Evolutionary conservation across 1,140 invertebrate genomes (phyloP).

Genomic region (Listronotus bonariensis): DNA sequence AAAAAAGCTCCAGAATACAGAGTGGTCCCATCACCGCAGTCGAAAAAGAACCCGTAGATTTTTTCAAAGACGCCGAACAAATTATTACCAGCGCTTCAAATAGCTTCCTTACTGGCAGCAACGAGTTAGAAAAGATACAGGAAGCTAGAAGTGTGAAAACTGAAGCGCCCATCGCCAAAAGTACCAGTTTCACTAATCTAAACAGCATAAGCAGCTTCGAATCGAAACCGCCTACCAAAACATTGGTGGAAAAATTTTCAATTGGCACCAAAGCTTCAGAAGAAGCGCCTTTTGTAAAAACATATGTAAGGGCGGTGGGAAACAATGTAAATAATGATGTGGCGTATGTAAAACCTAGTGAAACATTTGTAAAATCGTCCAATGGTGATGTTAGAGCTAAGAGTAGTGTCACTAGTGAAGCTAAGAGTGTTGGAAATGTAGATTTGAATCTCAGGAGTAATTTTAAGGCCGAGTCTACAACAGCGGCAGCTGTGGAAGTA

Average conservation of each 20-base stretch:
- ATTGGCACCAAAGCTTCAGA: constrained; percentile 7
- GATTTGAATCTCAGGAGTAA: background rate
- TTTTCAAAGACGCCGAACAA: constrained; percentile 40
- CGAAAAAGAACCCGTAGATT: constrained; percentile 28
- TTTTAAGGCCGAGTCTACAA: constrained; percentile 44
- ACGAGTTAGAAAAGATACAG: background rate
- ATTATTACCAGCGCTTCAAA: constrained; percentile 45
- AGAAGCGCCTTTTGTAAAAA: constrained; percentile 13
- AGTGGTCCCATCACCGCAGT: constrained; percentile 41
- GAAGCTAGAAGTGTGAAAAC: constrained; percentile 1
- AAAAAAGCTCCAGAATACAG: constrained; percentile 47
- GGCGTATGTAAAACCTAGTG: constrained; percentile 1
- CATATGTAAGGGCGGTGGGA: constrained; percentile 15
- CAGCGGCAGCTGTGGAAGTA: constrained; percentile 61
- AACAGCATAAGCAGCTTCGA: constrained; percentile 19
- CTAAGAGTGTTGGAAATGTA: background rate
- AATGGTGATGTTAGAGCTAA: background rate
- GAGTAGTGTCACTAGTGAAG: background rate
- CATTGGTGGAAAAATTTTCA: constrained; percentile 13
- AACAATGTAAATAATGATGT: constrained; percentile 1
- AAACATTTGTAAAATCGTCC: background rate
- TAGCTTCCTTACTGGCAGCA: constrained; percentile 33
- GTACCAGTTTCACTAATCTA: constrained; percentile 3
- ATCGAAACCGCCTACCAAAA: constrained; percentile 9
- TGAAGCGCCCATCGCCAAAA: background rate